Conservation (phyloP, 2,888 invertebrate genomes). For the Mythimna loreyi region DNA sequence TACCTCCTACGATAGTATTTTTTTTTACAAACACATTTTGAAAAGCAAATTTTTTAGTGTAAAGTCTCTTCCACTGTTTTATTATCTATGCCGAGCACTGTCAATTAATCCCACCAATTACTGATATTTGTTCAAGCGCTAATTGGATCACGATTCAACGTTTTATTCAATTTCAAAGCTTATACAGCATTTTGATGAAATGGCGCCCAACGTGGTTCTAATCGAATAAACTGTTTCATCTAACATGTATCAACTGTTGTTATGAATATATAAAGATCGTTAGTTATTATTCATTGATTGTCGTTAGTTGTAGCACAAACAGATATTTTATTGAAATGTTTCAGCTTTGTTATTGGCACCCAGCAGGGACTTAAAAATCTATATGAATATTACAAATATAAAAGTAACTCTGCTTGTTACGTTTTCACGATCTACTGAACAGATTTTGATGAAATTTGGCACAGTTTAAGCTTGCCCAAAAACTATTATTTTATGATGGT, state of each 20-base stretch:
- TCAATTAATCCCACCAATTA: constrained; percentile 83
- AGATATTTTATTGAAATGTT: not conserved
- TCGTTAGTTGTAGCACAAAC: constrained; percentile 2
- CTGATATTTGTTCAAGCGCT: constrained; percentile 81
- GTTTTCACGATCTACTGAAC: no score
- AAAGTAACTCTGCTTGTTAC: no score
- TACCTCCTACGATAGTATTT: no score
- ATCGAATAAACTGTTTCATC: constrained; percentile 22
- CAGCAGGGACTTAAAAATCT: constrained; percentile 62
- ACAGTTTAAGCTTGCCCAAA: no score
- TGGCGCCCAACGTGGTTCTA: constrained; percentile 51
- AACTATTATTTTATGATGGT: no score
- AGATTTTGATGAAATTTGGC: no score
- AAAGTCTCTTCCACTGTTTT: constrained; percentile 24
- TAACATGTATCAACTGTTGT: constrained; percentile 15
- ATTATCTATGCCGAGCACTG: constrained; percentile 52
- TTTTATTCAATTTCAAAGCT: constrained; percentile 67
- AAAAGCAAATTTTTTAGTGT: not conserved
- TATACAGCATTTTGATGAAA: constrained; percentile 54
- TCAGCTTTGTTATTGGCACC: constrained; percentile 66
- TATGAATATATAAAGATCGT: constrained; percentile 15
- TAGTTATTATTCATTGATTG: not conserved
- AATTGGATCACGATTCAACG: constrained; percentile 77
- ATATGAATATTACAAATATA: no score
- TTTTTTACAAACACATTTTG: not conserved